A percentile compares a stretch with the other conserved stretches of the same genome.
These are phyloP conservation scores for Calonectris borealis DNA, from an alignment of 2,113 vertebrate genomes.

Conservation along the genomic window DNA sequence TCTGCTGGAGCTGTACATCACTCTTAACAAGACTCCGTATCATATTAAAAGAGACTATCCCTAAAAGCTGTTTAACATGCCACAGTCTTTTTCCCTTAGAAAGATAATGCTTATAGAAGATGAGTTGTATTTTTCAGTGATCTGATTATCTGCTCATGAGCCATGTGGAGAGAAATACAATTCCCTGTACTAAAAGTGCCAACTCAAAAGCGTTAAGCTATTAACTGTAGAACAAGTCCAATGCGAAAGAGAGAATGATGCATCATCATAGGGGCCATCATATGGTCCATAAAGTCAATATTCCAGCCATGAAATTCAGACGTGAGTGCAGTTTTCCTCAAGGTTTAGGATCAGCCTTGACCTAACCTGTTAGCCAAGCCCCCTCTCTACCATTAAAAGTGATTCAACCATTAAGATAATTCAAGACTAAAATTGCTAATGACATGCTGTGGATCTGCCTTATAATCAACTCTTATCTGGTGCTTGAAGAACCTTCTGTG, in stretches of 20 bases:
- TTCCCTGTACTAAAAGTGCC: neutral
- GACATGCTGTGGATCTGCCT: neutral
- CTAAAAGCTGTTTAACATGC: neutral
- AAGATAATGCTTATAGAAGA: neutral
- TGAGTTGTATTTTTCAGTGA: neutral
- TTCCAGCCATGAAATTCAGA: neutral
- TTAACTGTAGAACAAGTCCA: slow-evolving; percentile 3
- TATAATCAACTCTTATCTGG: neutral
- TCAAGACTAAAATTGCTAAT: neutral
- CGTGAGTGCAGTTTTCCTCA: neutral
- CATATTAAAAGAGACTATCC: neutral
- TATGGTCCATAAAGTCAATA: slow-evolving; percentile 45
- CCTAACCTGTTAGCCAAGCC: neutral
- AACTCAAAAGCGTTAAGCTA: neutral
- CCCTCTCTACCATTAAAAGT: neutral
- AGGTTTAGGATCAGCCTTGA: slow-evolving; percentile 13
- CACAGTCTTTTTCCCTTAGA: neutral
- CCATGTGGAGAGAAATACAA: neutral
- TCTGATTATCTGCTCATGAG: slow-evolving; percentile 2
- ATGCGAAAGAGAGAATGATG: neutral
- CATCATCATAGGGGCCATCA: neutral
- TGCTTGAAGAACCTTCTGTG: neutral
- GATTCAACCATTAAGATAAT: neutral
- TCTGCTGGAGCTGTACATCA: neutral
- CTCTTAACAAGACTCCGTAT: neutral